Percentiles rank a stretch among this genome's conserved stretches.
Evolutionary conservation across 2,888 invertebrate species (phyloP).

Genomic region (Drosophila colorata): DNA sequence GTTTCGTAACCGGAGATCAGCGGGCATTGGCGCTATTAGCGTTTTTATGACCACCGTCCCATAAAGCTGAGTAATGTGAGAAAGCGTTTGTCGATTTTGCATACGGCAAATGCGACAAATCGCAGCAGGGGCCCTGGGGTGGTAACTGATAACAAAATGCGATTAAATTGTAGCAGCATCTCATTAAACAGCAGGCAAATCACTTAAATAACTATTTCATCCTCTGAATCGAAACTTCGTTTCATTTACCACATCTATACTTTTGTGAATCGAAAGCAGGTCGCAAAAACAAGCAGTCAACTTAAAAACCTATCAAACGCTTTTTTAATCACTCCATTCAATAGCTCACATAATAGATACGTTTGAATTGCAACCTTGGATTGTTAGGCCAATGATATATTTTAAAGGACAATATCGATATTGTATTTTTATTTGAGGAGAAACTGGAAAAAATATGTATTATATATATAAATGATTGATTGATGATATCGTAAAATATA

Average conservation of each 20-base stretch:
- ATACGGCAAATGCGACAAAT: conserved; percentile 37
- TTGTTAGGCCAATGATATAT: too few species aligned
- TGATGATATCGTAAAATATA: too few species aligned
- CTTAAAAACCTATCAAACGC: not conserved
- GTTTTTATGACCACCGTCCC: conserved; percentile 42
- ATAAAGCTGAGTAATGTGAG: conserved; percentile 71
- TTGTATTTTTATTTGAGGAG: too few species aligned
- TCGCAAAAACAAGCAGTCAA: too few species aligned
- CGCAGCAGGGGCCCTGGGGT: conserved; percentile 28
- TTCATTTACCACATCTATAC: too few species aligned
- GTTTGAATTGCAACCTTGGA: too few species aligned
- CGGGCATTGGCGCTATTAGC: conserved; percentile 38
- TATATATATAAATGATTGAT: too few species aligned
- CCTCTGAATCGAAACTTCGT: not conserved
- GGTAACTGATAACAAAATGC: conserved; percentile 28
- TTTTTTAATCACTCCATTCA: not conserved
- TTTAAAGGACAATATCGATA: too few species aligned
- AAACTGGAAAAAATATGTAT: too few species aligned
- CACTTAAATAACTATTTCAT: conserved; percentile 9
- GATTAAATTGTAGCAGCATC: conserved; percentile 19
- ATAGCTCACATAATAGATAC: too few species aligned
- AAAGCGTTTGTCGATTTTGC: conserved; percentile 48
- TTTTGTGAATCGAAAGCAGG: too few species aligned
- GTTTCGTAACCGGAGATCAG: conserved; percentile 32
- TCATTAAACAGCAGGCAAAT: conserved; percentile 42